Percentiles rank a stretch among this genome's conserved stretches.
Conservation (phyloP, 2,888 invertebrate species). For the Saturnia japonica region DNA sequence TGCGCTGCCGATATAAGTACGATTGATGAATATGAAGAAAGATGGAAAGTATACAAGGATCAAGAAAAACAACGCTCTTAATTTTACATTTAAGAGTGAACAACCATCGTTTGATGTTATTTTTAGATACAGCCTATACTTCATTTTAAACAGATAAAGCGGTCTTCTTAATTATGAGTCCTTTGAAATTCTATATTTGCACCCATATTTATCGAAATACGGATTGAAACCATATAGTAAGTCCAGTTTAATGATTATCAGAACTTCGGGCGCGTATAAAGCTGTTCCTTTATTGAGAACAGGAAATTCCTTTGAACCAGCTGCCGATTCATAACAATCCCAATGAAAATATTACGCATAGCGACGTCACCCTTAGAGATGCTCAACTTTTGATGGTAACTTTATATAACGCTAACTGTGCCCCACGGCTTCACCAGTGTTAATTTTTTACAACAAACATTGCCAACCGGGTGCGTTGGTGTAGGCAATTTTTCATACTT, state of each 20-base stretch:
- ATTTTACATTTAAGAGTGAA: background rate
- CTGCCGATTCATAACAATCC: constrained; percentile 65
- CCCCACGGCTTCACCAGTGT: too few relatives aligned
- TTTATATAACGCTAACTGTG: too few relatives aligned
- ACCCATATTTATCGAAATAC: background rate
- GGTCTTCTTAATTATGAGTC: constrained; percentile 1
- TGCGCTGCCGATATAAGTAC: background rate
- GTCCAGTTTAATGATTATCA: constrained; percentile 53
- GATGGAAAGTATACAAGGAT: background rate
- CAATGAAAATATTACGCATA: constrained; percentile 63
- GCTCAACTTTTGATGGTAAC: constrained; percentile 37
- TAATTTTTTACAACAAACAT: background rate
- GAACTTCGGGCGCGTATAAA: constrained; percentile 57
- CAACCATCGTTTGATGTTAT: background rate
- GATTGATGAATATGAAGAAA: background rate
- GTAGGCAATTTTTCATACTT: too few relatives aligned
- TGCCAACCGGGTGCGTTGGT: too few relatives aligned
- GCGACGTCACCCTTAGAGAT: constrained; percentile 55
- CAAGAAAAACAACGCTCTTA: background rate
- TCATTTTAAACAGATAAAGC: background rate
- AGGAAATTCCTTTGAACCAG: constrained; percentile 75
- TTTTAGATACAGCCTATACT: background rate
- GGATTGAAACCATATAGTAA: constrained; percentile 43
- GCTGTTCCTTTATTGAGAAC: constrained; percentile 63
- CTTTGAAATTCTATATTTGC: constrained; percentile 13